Base-by-base conservation (phyloP, 2,888 invertebrate genomes). In the Luperina nickerlii region DNA sequence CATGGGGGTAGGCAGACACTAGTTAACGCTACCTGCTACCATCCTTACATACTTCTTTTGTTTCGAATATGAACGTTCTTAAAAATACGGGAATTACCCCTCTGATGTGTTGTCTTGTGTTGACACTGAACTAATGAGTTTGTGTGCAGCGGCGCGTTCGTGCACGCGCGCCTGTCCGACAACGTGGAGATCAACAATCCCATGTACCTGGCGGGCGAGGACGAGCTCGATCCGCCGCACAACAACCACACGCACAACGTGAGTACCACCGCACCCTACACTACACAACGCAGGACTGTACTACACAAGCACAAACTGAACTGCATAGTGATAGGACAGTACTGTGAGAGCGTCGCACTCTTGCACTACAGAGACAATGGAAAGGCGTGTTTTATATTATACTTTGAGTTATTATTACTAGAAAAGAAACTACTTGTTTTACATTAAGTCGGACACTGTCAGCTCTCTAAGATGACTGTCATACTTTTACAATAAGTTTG, bases 111-210 rank as follows among this genome's bases (percentile, higher is more conserved):
- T 70, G 15, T 32, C n/a, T 70, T 24, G 5, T 32, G 32, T 57
- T 5, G n/a, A 24, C 20, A 11, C 45, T 18, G n/a, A 18, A 45
- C 11, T 78, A 67, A 78, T 15, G 24, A 69, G 62, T 6, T 57
- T 18, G 2, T 60, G 45, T 78, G 18, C 92, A 98, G 98, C 90
- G 97, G 97, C 7, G 97, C 98, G 74, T 98, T 98, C 93, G 98
- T 98, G 89, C 98, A 98, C 96, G 98, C 98, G 82, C 97, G 98
- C 20, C 97, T 98, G 91, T 97, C 98, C 80, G 98, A 98, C 95
- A 98, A 98, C 95, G 98, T 98, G 92, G 98, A 98, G 97, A 98
- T 98, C 91, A 98, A 97, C 92, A 99, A 99, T 97, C 98, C 98
- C 51, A 98, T 98, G 98, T 99, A 98, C 95, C 97, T 98, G 90